Percentiles rank a stretch among this genome's conserved stretches.
Conservation (phyloP, 2,797 vertebrate species). For the Fistularia commersonii region DNA sequence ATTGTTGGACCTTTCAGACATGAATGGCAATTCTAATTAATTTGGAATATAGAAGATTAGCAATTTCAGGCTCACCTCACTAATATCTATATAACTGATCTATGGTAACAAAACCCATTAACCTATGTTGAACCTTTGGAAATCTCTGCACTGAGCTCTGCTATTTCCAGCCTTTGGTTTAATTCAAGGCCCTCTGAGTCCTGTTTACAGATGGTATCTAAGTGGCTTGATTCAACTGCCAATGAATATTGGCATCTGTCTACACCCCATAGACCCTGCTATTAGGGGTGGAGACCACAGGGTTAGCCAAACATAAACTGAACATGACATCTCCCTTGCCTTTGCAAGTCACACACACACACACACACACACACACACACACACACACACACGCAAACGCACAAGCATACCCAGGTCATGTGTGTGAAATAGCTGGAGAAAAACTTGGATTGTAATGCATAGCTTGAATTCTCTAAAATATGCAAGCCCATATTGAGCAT, state of each 20-base stretch:
- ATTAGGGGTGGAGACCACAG: slow-evolving; percentile 75
- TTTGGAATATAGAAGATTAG: slow-evolving; percentile 15
- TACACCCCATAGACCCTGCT: slow-evolving; percentile 76
- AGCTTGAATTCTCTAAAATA: slow-evolving; percentile 20
- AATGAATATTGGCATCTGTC: slow-evolving; percentile 80
- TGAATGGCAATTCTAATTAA: not conserved
- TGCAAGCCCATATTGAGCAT: slow-evolving; percentile 15
- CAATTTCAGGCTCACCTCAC: slow-evolving; percentile 28
- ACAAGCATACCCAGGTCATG: slow-evolving; percentile 11
- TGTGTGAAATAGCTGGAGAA: slow-evolving; percentile 10
- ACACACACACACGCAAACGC: slow-evolving; percentile 1
- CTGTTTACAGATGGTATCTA: slow-evolving; percentile 77
- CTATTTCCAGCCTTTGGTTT: slow-evolving; percentile 57
- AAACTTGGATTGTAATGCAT: slow-evolving; percentile 6
- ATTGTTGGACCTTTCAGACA: not conserved
- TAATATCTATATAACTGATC: slow-evolving; percentile 58
- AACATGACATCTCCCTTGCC: slow-evolving; percentile 78
- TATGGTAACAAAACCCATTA: slow-evolving; percentile 64
- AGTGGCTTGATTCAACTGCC: slow-evolving; percentile 80
- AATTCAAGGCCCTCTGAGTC: slow-evolving; percentile 71
- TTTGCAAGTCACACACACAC: slow-evolving; percentile 35
- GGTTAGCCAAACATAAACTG: slow-evolving; percentile 82
- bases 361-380: slow-evolving; percentile 8
- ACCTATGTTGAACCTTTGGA: slow-evolving; percentile 60
- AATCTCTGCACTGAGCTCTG: slow-evolving; percentile 62